phyloP scores from a whole-genome alignment of 1,140 invertebrate genomes.

The Bilobella aurantiaca region DNA sequence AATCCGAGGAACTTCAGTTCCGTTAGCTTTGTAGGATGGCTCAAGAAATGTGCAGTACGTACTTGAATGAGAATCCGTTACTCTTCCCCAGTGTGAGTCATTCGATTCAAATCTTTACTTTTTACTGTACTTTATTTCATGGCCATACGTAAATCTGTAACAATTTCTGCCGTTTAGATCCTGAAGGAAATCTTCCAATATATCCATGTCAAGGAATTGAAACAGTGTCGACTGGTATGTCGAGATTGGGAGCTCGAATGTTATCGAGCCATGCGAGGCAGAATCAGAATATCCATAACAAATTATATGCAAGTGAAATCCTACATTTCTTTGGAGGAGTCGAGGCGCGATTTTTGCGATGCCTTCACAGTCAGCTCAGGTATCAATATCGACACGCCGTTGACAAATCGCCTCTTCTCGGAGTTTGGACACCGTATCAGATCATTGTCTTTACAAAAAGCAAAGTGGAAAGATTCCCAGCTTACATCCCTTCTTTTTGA shows the following conservation, averaged over 20 bases:
- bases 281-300: not conserved
- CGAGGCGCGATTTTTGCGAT: slow-evolving; percentile 6
- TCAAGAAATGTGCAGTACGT: no score
- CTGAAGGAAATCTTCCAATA: not conserved
- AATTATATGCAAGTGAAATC: slow-evolving; percentile 1
- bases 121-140: not conserved
- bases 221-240: not conserved
- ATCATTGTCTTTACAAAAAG: not conserved
- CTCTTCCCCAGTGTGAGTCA: not conserved
- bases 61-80: no score
- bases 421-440: not conserved
- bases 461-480: slow-evolving; percentile 5
- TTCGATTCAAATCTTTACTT: not conserved
- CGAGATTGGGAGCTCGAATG: slow-evolving; percentile 7
- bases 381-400: slow-evolving; percentile 1
- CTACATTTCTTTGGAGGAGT: not conserved
- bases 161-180: no score
- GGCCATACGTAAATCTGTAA: no score
- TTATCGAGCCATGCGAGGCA: not conserved
- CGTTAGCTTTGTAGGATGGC: not conserved
- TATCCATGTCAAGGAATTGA: not conserved
- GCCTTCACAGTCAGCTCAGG: not conserved
- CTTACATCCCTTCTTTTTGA: not conserved
- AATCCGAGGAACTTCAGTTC: not conserved
- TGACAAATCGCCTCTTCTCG: not conserved